Base-by-base conservation (phyloP, 2,797 vertebrate genomes). In the Macropus fuliginosus region DNA sequence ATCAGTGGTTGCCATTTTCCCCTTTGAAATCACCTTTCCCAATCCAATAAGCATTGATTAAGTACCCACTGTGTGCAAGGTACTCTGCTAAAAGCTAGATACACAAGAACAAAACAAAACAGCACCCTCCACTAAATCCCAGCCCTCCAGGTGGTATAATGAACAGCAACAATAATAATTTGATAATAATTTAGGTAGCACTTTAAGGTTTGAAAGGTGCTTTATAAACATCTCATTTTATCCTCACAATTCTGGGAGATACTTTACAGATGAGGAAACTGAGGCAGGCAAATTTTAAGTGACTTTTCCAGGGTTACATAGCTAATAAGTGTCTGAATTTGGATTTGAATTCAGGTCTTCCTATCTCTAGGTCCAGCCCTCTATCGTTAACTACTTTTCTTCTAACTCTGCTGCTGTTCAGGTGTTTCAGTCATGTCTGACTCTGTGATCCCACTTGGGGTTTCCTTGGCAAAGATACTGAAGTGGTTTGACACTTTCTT, bases 1-100 rank as follows among this genome's bases (percentile, higher is more conserved):
- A 91, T 12, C 29, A 46, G 10, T 90, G 66, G 59, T 90, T 92
- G 31, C 8, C n/a, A 89, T 52, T 94, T 97, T 93, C 59, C 57
- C 46, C 3, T n/a, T 95, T 93, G 55, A 91, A 1, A 81, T 46
- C 56, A 81, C 11, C 14, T 92, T 96, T 94, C 95, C 29, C 62
- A 93, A 91, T 92, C 56, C 92, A 0, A 62, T 91, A 95, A 59
- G 91, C 56, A 91, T 93, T 56, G 66, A 40, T 74, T 74, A 74
- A 74, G 5, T 34, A 74, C 34, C 14, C 14, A 93, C 56, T 93
- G 21, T 89, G 0, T 54, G 74, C 57, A 28, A 81, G 94, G 40
- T 55, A 92, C 29, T 74, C 4, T n/a, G 66, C 66, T 40, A 55
- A 57, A 95, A 95, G 94, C 94, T 91, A 91, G 28, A 92, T 1